A percentile compares a stretch with the other conserved stretches of the same genome.
Evolutionary conservation across 2,888 invertebrate species (phyloP).

Genomic region (Julus scanicus): DNA sequence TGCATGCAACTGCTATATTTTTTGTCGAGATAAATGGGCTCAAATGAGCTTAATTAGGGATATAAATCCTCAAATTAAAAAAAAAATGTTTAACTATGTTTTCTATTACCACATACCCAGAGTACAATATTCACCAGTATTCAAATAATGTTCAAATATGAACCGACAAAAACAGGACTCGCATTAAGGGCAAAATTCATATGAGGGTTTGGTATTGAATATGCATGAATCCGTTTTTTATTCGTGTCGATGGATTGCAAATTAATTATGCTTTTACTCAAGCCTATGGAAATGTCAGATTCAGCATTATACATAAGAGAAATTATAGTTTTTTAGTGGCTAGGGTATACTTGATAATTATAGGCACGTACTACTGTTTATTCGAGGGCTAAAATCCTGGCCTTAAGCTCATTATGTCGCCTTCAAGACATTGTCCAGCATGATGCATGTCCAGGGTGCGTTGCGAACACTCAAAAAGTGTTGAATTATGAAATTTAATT

Average conservation of each 20-base stretch:
- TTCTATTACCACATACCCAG: background rate
- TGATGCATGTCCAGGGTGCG: slow-evolving; percentile 39
- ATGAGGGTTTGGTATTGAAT: background rate
- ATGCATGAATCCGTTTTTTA: slow-evolving; percentile 6
- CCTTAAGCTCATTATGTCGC: slow-evolving; percentile 5
- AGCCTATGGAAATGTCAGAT: background rate
- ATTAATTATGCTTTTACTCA: background rate
- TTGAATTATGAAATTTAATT: slow-evolving; percentile 42
- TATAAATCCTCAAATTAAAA: slow-evolving; percentile 13
- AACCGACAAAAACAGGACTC: slow-evolving; percentile 32
- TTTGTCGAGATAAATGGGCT: slow-evolving; percentile 16
- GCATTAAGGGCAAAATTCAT: background rate
- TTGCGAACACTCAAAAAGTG: slow-evolving; percentile 21
- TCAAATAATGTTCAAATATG: background rate
- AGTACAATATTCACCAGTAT: background rate
- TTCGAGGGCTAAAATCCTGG: background rate
- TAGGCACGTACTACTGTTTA: slow-evolving; percentile 27
- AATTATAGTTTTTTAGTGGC: slow-evolving; percentile 28
- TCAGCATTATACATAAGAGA: background rate
- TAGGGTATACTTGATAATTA: background rate
- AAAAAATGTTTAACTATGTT: background rate
- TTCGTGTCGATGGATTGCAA: background rate
- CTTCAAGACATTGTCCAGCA: background rate
- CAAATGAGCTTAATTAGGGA: background rate
- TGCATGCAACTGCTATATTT: background rate